Base-by-base conservation (phyloP, 2,113 vertebrate genomes). In the Phyllostomus discolor region DNA sequence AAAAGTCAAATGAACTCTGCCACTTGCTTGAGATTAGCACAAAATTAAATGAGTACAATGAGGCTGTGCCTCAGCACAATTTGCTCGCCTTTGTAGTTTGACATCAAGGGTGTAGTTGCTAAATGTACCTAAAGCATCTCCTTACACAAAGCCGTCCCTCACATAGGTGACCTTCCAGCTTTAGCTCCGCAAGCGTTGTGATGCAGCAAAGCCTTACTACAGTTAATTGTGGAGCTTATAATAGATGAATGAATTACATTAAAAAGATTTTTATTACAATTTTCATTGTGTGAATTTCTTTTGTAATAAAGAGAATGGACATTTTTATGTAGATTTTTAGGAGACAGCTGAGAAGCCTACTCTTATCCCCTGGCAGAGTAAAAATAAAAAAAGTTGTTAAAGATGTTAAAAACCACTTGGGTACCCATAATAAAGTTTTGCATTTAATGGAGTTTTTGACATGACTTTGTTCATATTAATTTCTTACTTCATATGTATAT, bases 251-350 rank as follows among this genome's bases (percentile, higher is more conserved):
- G 16, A 73, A 66, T 75, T 82, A 84, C 41, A 85, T 38, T 86
- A 73, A 80, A 2, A 54, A 4, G 24, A 35, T 14, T 72, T 64
- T 82, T 86, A 54, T 64, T 86, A 89, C 7, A 50, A 90, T 82
- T 82, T 96, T 83, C 28, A 70, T 52, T 67, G 38, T 69, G 31
- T 43, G 3, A 75, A 43, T 78, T 96, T 92, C 54, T 87, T 89
- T 78, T 75, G 20, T 90, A 75, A 64, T 73, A 96, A 87, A 64
- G 22, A 48, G 35, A 95, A 50, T 78, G 14, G 64, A 54, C 16
- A 95, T 88, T 86, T 86, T 95, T 64, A 64, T 82, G 15, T 82
- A 48, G 35, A 76, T 38, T 46, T 92, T 94, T 84, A 31, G 72
- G 41, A 88, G 19, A n/a, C 7, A 35, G 10, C 10, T 54, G 6